Base-by-base conservation (phyloP, 2,797 vertebrate genomes). In the Cetoscarus ocellatus region DNA sequence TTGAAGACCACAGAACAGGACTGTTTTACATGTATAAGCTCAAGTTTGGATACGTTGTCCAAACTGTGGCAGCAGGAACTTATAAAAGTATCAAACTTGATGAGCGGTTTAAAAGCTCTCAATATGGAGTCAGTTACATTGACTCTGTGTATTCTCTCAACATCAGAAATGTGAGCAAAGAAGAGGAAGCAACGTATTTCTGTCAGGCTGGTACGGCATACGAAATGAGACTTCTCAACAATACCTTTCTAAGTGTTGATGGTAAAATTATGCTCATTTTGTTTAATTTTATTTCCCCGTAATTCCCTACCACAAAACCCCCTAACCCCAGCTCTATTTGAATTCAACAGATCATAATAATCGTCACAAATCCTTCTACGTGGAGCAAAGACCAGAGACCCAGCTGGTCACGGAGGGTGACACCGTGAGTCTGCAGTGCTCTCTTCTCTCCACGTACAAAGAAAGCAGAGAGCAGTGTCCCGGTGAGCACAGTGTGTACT, bases 401-500 rank as follows among this genome's bases (percentile, higher is more conserved):
- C 54, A 34, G 8, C 70, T 47, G 0, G 72, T 79, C 13, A 6
- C 0, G 0, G 47, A 0, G 47, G 84, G 83, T 0, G 14, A 13
- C 3, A 14, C 27, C 2, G 53, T 77, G 53, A 82, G 17, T 58
- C 71, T 90, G 8, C 66, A 75, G 42, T 92, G 90, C 64, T 87
- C 73, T 1, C 56, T 89, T 40, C 48, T 52, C 11, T 54, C 36
- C 0, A 0, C 63, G 13, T 3, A 19, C 13, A 45, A 61, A 42
- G 45, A 49, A 27, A 56, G 3, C 44, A 27, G 10, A 3, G 52
- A 0, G 0, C 54, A 40, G 40, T 86, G 88, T 70, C 57, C 66
- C 48, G 51, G 14, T 49, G 78, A 73, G 68, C 60, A 48, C 50
- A 59, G 3, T 0, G 77, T 87, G 44, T 75, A 27, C 19, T 86